Conservation (phyloP, 2,113 vertebrate genomes). For the Brachyhypopomus gauderio region DNA sequence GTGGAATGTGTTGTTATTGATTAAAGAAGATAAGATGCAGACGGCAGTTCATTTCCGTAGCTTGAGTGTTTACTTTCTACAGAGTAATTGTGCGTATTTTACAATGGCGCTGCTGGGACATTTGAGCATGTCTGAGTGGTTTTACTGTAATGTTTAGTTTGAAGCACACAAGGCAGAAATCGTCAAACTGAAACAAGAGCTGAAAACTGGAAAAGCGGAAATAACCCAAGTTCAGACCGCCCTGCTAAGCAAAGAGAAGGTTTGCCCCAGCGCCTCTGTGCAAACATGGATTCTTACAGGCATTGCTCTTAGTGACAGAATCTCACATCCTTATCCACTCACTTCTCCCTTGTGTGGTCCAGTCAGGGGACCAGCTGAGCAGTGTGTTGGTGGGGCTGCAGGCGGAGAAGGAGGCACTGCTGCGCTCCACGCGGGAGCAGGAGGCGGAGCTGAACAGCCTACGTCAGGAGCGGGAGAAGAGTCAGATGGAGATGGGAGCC, state of each 20-base stretch:
- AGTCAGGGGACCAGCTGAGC: slow-evolving; percentile 72
- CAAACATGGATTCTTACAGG: background rate
- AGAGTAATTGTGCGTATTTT: background rate
- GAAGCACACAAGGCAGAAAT: slow-evolving; percentile 63
- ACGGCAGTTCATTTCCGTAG: too few species aligned
- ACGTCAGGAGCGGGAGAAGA: slow-evolving; percentile 66
- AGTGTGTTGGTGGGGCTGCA: slow-evolving; percentile 69
- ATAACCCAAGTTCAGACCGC: slow-evolving; percentile 56
- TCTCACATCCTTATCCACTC: background rate
- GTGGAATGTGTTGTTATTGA: too few species aligned
- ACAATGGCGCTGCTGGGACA: too few species aligned
- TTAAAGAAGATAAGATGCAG: too few species aligned
- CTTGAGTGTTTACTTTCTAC: too few species aligned
- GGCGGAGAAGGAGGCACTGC: slow-evolving; percentile 73
- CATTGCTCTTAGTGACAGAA: too few species aligned
- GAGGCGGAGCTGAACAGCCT: slow-evolving; percentile 70
- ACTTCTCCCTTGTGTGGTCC: background rate
- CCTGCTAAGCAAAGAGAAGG: slow-evolving; percentile 68
- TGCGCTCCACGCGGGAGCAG: slow-evolving; percentile 51
- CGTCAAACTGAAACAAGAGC: slow-evolving; percentile 63
- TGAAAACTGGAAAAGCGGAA: slow-evolving; percentile 65
- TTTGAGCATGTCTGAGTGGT: background rate
- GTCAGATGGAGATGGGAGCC: slow-evolving; percentile 63
- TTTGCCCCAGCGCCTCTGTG: slow-evolving; percentile 24
- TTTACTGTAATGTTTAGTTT: slow-evolving; percentile 36